Conservation (phyloP, 2,888 invertebrate genomes). For the Agrotis clavis region DNA sequence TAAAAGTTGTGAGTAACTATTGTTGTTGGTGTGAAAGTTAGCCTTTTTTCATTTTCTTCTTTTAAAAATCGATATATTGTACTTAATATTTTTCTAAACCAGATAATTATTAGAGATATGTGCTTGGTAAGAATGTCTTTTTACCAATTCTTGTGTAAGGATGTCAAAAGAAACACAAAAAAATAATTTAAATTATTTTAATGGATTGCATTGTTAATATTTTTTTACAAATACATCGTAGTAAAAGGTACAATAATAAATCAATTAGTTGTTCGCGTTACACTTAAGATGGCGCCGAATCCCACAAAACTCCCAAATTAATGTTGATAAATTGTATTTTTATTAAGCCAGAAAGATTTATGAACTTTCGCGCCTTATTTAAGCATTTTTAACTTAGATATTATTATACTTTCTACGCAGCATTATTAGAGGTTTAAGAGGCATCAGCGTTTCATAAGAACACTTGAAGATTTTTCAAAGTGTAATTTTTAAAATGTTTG, state of each 20-base stretch:
- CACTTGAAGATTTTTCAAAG: conserved; percentile 30
- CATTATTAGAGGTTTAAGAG: conserved; percentile 45
- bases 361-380: conserved; percentile 52
- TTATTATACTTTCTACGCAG: conserved; percentile 51
- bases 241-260: conserved; percentile 62
- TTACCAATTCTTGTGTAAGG: neutral
- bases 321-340: conserved; percentile 64
- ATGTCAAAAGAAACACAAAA: conserved; percentile 26
- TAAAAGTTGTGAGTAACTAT: conserved; percentile 33
- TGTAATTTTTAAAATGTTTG: conserved; percentile 20
- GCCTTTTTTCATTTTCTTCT: neutral
- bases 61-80: neutral
- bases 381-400: conserved; percentile 53
- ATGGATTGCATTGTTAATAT: conserved; percentile 63
- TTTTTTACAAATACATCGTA: conserved; percentile 59
- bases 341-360: conserved; percentile 60
- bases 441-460: conserved; percentile 46
- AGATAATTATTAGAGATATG: too few relatives aligned
- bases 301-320: conserved; percentile 54
- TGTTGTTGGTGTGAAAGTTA: conserved; percentile 23
- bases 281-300: conserved; percentile 52
- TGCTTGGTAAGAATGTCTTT: too few relatives aligned
- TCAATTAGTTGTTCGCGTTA: conserved; percentile 60
- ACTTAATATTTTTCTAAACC: too few relatives aligned
- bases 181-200: conserved; percentile 52